These are phyloP conservation scores for Epinephelus fuscoguttatus DNA, from an alignment of 2,113 vertebrate genomes.

Conservation along the genomic window DNA sequence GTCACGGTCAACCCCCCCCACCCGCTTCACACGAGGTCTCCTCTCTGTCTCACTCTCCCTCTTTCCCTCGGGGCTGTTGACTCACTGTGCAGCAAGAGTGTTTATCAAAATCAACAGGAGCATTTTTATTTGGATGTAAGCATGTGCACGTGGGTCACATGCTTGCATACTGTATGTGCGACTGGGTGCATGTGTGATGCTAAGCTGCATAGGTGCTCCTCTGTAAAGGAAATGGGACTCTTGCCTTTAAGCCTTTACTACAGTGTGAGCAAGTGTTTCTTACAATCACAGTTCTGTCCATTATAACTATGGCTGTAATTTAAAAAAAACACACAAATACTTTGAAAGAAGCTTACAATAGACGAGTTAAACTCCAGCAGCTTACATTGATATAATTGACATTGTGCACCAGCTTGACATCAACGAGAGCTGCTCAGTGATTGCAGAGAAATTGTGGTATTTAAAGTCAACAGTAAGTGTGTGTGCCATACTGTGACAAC, in stretches of 20 bases:
- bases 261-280: neutral
- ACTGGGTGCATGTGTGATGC: neutral
- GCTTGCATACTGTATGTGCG: neutral
- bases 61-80: constrained; percentile 50
- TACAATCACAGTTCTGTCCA: neutral
- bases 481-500: neutral
- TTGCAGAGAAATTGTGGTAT: neutral
- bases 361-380: neutral
- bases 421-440: neutral
- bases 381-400: neutral
- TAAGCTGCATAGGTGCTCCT: neutral
- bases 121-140: constrained; percentile 16
- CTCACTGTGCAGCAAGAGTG: constrained; percentile 36
- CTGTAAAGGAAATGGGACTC: neutral
- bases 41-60: constrained; percentile 28
- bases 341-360: neutral
- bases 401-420: constrained; percentile 3
- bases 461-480: constrained; percentile 4
- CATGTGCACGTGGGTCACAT: neutral
- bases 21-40: constrained; percentile 26
- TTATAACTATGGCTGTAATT: neutral
- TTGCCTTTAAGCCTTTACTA: neutral
- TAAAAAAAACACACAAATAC: neutral
- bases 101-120: constrained; percentile 47
- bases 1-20: constrained; percentile 39